These are phyloP conservation scores for Lepus oiostolus DNA, from an alignment of 2,797 vertebrate species.

Conservation along the genomic window DNA sequence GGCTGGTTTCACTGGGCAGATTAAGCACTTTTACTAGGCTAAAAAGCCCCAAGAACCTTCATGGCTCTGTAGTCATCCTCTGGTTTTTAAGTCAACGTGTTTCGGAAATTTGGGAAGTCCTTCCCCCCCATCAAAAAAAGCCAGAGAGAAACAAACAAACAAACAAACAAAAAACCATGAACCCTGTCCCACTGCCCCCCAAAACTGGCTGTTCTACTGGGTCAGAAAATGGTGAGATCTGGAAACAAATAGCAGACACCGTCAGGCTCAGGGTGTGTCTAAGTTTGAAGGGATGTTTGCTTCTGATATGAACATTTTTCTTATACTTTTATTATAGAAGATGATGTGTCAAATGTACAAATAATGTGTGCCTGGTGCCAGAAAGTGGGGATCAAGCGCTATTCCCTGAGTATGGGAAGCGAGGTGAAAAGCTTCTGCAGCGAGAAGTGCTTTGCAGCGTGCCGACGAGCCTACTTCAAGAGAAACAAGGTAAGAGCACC, in stretches of 20 bases:
- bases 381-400: slow-evolving; percentile 99
- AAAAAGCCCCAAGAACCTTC: slow-evolving; percentile 1
- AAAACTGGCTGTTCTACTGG: not conserved
- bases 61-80: slow-evolving; percentile 68
- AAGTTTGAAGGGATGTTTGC: slow-evolving; percentile 88
- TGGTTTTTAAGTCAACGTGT: slow-evolving; percentile 81
- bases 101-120: slow-evolving; percentile 43
- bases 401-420: slow-evolving; percentile 99
- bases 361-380: slow-evolving; percentile 99
- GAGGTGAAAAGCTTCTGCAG: slow-evolving; percentile 99
- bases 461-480: slow-evolving; percentile 99
- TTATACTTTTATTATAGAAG: slow-evolving; percentile 94
- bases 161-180: not conserved
- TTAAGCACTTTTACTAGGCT: not conserved
- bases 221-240: slow-evolving; percentile 2
- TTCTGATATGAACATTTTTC: slow-evolving; percentile 90
- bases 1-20: not conserved
- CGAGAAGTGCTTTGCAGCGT: slow-evolving; percentile 99
- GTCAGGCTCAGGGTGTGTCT: slow-evolving; percentile 80
- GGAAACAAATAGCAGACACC: slow-evolving; percentile 1
- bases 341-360: slow-evolving; percentile 98
- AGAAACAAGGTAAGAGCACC: slow-evolving; percentile 97
- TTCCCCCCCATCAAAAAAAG: too few species aligned
- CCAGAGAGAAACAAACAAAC: not conserved
- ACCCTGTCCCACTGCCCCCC: not conserved